These are phyloP conservation scores for Scarus forsteni DNA, from an alignment of 2,797 vertebrate species.

Conservation along the genomic window DNA sequence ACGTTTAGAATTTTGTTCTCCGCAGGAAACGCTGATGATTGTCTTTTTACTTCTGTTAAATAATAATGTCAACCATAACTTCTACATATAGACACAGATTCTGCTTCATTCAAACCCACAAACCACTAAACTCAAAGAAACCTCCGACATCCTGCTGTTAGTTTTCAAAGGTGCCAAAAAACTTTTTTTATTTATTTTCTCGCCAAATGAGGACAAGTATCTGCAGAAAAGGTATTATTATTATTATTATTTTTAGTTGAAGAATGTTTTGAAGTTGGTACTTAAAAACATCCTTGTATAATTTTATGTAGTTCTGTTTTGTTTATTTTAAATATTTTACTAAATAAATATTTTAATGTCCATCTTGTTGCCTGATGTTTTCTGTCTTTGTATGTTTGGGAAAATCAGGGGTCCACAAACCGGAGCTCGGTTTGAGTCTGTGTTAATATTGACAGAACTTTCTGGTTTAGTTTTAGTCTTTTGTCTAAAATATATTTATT, in stretches of 20 bases:
- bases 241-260: slow-evolving; percentile 70
- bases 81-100: slow-evolving; percentile 32
- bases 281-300: slow-evolving; percentile 83
- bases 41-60: slow-evolving; percentile 19
- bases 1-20: slow-evolving; percentile 45
- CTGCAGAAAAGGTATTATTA: slow-evolving; percentile 45
- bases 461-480: too few relatives aligned
- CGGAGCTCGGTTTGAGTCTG: not conserved
- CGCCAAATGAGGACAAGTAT: slow-evolving; percentile 46
- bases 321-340: slow-evolving; percentile 90
- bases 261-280: slow-evolving; percentile 80
- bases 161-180: slow-evolving; percentile 72
- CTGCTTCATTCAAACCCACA: slow-evolving; percentile 14
- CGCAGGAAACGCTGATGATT: slow-evolving; percentile 18
- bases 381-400: slow-evolving; percentile 2
- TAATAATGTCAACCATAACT: slow-evolving; percentile 10
- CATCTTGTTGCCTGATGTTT: not conserved
- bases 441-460: too few relatives aligned
- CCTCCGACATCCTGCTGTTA: slow-evolving; percentile 26
- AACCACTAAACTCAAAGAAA: slow-evolving; percentile 30
- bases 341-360: slow-evolving; percentile 91
- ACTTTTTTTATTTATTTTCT: not conserved
- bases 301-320: slow-evolving; percentile 87
- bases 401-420: not conserved
- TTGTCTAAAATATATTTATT: too few relatives aligned